Percentiles rank a stretch among this genome's conserved stretches.
phyloP scores from a whole-genome alignment of 2,797 vertebrate species.

The Fringilla coelebs region DNA sequence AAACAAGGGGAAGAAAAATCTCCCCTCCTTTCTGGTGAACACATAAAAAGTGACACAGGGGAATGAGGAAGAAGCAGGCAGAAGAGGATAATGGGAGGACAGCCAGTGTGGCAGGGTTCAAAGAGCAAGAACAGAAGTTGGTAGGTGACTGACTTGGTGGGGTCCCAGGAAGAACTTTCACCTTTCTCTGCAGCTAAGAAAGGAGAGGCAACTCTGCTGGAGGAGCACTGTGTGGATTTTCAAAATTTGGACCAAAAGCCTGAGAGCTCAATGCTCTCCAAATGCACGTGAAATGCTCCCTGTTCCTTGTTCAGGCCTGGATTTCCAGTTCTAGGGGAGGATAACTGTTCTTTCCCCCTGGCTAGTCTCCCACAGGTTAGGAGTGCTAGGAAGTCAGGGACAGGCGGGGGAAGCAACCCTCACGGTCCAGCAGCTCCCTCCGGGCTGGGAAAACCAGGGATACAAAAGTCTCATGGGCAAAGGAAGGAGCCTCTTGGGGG shows the following conservation, averaged over 20 bases:
- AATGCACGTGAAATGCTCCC: neutral
- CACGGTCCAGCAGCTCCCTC: neutral
- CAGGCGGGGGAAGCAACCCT: rapidly evolving
- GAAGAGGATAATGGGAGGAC: constrained; percentile 69
- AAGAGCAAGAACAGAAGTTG: neutral
- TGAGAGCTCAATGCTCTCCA: neutral
- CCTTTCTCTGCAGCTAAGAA: neutral
- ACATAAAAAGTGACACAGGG: constrained; percentile 76
- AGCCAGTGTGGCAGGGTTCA: neutral
- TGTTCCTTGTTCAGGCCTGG: neutral
- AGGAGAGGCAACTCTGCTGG: neutral
- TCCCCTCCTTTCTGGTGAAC: constrained; percentile 81
- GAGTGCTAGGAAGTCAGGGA: neutral
- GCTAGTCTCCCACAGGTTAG: neutral
- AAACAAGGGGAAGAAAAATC: constrained; percentile 80
- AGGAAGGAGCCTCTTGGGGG: neutral
- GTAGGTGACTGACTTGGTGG: neutral
- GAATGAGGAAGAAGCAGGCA: constrained; percentile 79
- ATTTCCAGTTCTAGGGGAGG: rapidly evolving
- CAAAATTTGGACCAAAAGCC: neutral
- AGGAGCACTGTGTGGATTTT: neutral
- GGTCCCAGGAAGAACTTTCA: neutral
- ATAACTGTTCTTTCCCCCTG: neutral
- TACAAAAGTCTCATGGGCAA: neutral
- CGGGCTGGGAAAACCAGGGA: neutral